Evolutionary conservation across 2,797 vertebrate species (phyloP), one percentile per base, ranked within the genome.

Genomic region (Garrulus glandarius): DNA sequence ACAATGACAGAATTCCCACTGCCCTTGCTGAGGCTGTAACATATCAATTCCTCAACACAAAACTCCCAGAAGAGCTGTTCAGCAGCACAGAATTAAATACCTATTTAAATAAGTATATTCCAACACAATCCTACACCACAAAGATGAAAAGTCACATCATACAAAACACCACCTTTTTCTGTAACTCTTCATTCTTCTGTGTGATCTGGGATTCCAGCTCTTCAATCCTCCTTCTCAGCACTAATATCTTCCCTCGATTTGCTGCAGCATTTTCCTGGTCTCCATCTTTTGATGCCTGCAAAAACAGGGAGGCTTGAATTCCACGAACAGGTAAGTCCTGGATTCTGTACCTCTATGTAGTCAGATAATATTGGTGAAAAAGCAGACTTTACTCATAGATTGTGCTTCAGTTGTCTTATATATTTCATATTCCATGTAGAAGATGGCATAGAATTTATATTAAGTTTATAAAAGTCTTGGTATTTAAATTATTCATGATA

Each of bases 151-250:
- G 22, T 15, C 50, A 57, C 7, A 24, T 30, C 13, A 23, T 17
- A n/a, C 9, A 79, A 83, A 89, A 49, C 8, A n/a, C 22, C 72
- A 99, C 99, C 98, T 98, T 98, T 75, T 95, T 95, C 43, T 97
- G 95, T 74, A 99, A 96, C 17, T 99, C 98, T 75, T 98, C 95
- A 78, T 98, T 97, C 97, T 97, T 98, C 11, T 98, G 97, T 16
- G 95, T 53, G 36, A 99, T 97, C 76, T 98, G 98, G 30, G 98
- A 97, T 84, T 99, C 99, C 6, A 99, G 96, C 46, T 99, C 99
- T 89, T 99, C 99, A 3, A 99, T 97, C 75, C 98, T 99, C 97
- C 98, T 99, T 97, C 98, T 99, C 39, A 99, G 97, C 49, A 99
- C 78, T 18, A 99, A 84, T n/a, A 99, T 98, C 96, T 99, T 99